phyloP scores from a whole-genome alignment of 1,140 invertebrate species.

The Zaprionus gabonicus region DNA sequence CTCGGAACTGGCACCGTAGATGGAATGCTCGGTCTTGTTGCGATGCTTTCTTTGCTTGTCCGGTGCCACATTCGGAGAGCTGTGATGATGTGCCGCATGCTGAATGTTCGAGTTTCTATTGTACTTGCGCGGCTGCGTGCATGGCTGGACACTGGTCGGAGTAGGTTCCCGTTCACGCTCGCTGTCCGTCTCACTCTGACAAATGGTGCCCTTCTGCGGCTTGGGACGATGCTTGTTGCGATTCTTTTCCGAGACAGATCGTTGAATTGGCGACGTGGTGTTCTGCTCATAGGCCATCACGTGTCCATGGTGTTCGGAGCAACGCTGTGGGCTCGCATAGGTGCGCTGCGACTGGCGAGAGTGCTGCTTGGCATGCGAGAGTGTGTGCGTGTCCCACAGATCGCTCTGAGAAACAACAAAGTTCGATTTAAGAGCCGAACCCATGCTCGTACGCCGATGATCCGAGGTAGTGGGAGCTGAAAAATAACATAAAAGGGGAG shows the following conservation, averaged over 20 bases:
- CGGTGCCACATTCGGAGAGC: constrained; percentile 82
- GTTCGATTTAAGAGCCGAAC: constrained; percentile 85
- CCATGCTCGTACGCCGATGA: constrained; percentile 80
- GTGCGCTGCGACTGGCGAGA: constrained; percentile 84
- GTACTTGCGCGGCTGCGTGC: constrained; percentile 70
- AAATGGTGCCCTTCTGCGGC: constrained; percentile 85
- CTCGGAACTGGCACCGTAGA: constrained; percentile 92
- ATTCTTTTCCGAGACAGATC: constrained; percentile 87
- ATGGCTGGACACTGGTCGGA: constrained; percentile 59
- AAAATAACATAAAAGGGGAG: neutral
- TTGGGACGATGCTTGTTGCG: constrained; percentile 84
- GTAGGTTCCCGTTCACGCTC: constrained; percentile 84
- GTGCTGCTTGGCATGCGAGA: constrained; percentile 86
- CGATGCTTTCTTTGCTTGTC: constrained; percentile 81
- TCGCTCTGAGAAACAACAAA: constrained; percentile 88
- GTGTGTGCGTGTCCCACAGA: constrained; percentile 87
- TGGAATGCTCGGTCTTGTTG: constrained; percentile 81
- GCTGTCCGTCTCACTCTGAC: constrained; percentile 85
- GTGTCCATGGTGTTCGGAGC: constrained; percentile 78
- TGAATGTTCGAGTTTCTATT: constrained; percentile 77
- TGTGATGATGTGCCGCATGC: constrained; percentile 83
- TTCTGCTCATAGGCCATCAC: constrained; percentile 73
- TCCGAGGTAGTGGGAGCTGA: constrained; percentile 76
- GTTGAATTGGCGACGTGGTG: constrained; percentile 86
- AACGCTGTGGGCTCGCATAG: constrained; percentile 81